Evolutionary conservation across 2,888 invertebrate genomes (phyloP).

Genomic region (Gibbula magus): DNA sequence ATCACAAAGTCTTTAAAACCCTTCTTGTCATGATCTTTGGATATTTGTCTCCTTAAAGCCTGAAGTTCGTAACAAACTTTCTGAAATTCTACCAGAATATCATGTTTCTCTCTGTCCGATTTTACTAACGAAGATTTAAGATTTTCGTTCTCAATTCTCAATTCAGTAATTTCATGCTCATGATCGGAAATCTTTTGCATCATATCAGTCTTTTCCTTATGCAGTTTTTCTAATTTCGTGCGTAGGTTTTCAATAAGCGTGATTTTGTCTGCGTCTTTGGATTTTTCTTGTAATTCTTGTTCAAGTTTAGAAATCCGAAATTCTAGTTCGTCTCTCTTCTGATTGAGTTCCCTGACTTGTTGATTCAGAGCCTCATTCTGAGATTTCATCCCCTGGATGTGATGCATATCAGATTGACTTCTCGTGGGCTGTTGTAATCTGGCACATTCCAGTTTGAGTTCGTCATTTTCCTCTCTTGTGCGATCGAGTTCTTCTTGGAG

Average conservation of each 20-base stretch:
- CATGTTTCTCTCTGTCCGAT: constrained; percentile 56
- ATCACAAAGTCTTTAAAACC: constrained; percentile 69
- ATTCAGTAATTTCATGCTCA: constrained; percentile 51
- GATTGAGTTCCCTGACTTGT: constrained; percentile 56
- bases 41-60: constrained; percentile 48
- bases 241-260: constrained; percentile 58
- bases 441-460: constrained; percentile 48
- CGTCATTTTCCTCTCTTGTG: constrained; percentile 41
- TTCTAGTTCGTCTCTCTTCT: constrained; percentile 62
- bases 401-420: constrained; percentile 51
- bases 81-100: constrained; percentile 57
- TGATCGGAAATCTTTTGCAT: constrained; percentile 19
- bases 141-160: constrained; percentile 52
- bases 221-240: constrained; percentile 51
- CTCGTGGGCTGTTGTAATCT: constrained; percentile 41
- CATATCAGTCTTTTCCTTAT: constrained; percentile 46
- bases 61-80: constrained; percentile 54
- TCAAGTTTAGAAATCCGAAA: constrained; percentile 54
- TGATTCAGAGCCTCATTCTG: constrained; percentile 54
- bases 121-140: constrained; percentile 47
- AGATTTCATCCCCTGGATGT: constrained; percentile 44
- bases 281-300: constrained; percentile 52
- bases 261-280: constrained; percentile 49
- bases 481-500: constrained; percentile 48
- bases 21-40: constrained; percentile 51